Base-by-base conservation (phyloP, 2,888 invertebrate genomes). In the Melipona bicolor region DNA sequence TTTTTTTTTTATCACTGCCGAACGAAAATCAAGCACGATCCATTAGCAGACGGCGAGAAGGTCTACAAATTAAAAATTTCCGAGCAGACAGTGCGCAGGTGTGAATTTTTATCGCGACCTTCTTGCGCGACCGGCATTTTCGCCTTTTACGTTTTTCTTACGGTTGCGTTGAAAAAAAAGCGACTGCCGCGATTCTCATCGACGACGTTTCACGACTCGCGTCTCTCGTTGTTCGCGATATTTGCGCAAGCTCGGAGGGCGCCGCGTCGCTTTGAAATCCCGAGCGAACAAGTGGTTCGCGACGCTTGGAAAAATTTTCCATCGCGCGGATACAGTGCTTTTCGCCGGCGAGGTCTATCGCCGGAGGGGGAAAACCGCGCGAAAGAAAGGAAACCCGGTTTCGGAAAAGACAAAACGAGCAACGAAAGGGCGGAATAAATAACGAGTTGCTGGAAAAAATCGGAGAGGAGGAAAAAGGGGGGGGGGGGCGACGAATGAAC, bases 301-400 rank as follows among this genome's bases (percentile, higher is more conserved):
- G 11, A 19, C 19, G 6, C 62, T 21, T 19, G 21, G 19, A 49
- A 74, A 79, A 78, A 73, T 80, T 32, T 77, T 67, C n/a, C 82
- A 83, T 82, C 73, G 74, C 64, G 68, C 43, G 36, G 52, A 64
- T 17, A 27, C 36, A 27, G 61, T 43, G 43, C 43, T 43, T 43
- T 36, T 77, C 61, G 27, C 61, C 50, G 52, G 21, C 59, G n/a
- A 50, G 54, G 27, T 50, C 13, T 43, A 43, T 43, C 43, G 43
- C 43, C 43, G 43, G 1, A 43, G n/a, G 17, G 69, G 15, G 49
- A 17, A 49, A 56, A 43, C 9, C 74, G 54, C 15, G 32, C 27
- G 61, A 17, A 5, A 50, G 62, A 82, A 71, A 52, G 71, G 50
- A 64, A 79, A 72, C 43, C 76, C 83, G 27, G 79, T 76, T 49